phyloP scores from a whole-genome alignment of 1,140 invertebrate species.

The Lycorma delicatula region DNA sequence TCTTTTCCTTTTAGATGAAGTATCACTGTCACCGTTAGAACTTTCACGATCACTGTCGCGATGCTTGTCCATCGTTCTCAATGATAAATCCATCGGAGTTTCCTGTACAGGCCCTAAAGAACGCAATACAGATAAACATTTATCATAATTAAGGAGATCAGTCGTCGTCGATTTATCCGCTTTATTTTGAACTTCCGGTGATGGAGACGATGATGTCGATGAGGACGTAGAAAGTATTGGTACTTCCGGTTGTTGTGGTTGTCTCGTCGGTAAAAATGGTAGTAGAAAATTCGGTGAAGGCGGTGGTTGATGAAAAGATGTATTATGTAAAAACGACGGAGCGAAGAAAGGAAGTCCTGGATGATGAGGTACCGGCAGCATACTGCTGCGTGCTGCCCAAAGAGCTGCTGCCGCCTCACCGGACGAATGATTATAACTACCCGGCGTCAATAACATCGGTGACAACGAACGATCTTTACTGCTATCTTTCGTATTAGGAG shows the following conservation, averaged over 20 bases:
- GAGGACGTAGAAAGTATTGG: not conserved
- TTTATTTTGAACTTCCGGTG: not conserved
- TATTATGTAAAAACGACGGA: slow-evolving; percentile 19
- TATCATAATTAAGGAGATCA: slow-evolving; percentile 29
- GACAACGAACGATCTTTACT: slow-evolving; percentile 7
- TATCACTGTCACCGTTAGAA: not conserved
- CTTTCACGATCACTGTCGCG: not conserved
- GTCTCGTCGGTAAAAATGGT: slow-evolving; percentile 15
- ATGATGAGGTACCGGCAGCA: slow-evolving; percentile 12
- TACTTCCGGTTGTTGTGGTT: not conserved
- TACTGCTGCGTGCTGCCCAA: slow-evolving; percentile 11
- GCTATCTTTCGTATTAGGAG: not conserved
- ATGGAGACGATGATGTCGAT: slow-evolving; percentile 7
- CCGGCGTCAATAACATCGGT: slow-evolving; percentile 10
- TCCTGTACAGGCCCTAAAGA: slow-evolving; percentile 39
- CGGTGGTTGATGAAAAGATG: slow-evolving; percentile 12
- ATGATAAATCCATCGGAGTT: slow-evolving; percentile 18
- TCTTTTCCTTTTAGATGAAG: not conserved
- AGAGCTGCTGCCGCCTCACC: slow-evolving; percentile 13
- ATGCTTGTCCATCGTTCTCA: not conserved
- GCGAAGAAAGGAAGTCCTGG: slow-evolving; percentile 20
- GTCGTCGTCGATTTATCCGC: not conserved
- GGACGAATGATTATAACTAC: slow-evolving; percentile 6
- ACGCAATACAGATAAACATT: slow-evolving; percentile 36
- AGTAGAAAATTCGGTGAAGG: slow-evolving; percentile 15